Conservation (phyloP, 2,888 invertebrate genomes). For the Corbicula japonica region DNA sequence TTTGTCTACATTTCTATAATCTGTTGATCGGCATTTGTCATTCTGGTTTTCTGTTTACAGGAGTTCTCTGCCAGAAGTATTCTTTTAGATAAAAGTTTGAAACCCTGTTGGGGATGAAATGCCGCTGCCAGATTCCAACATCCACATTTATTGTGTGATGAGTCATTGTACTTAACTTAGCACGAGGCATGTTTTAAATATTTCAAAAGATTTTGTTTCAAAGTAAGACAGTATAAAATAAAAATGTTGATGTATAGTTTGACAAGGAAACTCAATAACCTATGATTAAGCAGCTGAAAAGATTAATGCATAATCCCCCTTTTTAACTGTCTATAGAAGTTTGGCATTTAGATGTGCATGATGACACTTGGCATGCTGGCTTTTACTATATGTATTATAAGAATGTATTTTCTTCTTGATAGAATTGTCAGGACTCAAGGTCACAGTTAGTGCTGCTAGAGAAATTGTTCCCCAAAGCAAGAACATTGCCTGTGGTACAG, state of each 20-base stretch:
- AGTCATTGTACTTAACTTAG: no score
- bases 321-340: not conserved
- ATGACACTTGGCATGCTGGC: not conserved
- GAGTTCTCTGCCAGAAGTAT: no score
- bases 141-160: no score
- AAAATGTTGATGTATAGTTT: not conserved
- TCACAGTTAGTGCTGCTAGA: constrained; percentile 66
- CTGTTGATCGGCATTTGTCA: no score
- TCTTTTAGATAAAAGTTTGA: no score
- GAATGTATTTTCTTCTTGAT: constrained; percentile 11
- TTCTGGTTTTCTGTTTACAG: no score
- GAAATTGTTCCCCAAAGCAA: constrained; percentile 57
- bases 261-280: not conserved
- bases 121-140: no score
- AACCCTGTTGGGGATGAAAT: no score
- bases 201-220: no score
- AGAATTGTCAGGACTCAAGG: constrained; percentile 64
- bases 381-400: constrained; percentile 4
- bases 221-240: no score
- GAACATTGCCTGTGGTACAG: constrained; percentile 35
- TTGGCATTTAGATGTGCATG: not conserved
- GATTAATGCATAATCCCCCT: not conserved
- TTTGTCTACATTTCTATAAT: no score
- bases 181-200: no score
- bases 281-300: not conserved